Evolutionary conservation across 2,113 vertebrate genomes (phyloP).

Genomic region (Anguilla japonica): DNA sequence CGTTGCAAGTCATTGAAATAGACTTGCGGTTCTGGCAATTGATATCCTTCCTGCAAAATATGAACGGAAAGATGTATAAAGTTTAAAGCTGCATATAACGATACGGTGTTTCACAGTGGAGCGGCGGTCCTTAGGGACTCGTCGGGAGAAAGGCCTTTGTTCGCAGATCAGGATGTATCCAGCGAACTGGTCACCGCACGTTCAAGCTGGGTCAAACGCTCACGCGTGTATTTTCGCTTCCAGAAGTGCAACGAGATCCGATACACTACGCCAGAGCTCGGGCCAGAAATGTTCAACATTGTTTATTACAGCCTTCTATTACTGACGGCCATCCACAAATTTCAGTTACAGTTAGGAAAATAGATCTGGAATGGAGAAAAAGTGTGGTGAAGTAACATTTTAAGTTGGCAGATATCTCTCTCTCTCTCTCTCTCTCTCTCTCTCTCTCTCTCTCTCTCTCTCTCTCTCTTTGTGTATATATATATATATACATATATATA

Average conservation of each 20-base stretch:
- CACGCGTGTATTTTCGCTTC: slow-evolving; percentile 19
- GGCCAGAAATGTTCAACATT: not conserved
- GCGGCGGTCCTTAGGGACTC: slow-evolving; percentile 56
- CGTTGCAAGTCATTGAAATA: slow-evolving; percentile 54
- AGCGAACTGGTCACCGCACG: slow-evolving; percentile 60
- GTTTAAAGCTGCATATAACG: slow-evolving; percentile 66
- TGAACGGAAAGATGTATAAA: slow-evolving; percentile 60
- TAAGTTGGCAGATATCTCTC: slow-evolving; percentile 40
- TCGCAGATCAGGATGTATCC: slow-evolving; percentile 63
- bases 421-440: too few relatives aligned
- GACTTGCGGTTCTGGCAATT: slow-evolving; percentile 57
- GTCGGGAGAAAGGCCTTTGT: slow-evolving; percentile 55
- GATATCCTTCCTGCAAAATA: slow-evolving; percentile 55
- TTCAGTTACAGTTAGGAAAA: not conserved
- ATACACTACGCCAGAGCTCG: not conserved
- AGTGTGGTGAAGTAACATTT: slow-evolving; percentile 42
- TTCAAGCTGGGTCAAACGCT: slow-evolving; percentile 26
- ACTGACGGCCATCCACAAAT: not conserved
- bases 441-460: too few relatives aligned
- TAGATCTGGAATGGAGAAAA: slow-evolving; percentile 26
- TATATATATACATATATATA: too few relatives aligned
- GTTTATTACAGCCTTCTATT: not conserved
- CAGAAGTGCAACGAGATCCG: not conserved
- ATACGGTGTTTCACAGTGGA: slow-evolving; percentile 64
- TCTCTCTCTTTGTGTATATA: too few relatives aligned